These are phyloP conservation scores for Natator depressus DNA, from an alignment of 2,113 vertebrate species.

Conservation along the genomic window DNA sequence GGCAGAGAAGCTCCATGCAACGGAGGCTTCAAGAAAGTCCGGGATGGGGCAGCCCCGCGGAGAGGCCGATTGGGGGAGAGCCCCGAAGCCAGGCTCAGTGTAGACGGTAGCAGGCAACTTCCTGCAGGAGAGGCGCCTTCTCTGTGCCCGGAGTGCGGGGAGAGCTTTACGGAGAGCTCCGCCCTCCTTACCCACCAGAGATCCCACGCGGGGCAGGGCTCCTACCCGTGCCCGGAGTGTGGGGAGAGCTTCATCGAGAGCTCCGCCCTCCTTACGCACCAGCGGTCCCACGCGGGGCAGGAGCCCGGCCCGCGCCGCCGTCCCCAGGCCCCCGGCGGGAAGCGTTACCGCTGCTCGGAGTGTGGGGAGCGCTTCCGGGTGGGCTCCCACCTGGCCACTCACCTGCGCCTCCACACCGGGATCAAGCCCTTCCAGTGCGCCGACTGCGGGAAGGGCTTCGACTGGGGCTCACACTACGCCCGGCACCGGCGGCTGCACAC, in stretches of 20 bases:
- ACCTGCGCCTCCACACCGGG: not conserved
- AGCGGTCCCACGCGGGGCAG: not conserved
- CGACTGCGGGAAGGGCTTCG: conserved; percentile 64
- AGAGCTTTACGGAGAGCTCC: not conserved
- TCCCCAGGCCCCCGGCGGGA: not conserved
- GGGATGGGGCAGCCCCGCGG: not conserved
- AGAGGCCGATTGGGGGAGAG: not conserved
- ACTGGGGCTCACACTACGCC: conserved; percentile 69
- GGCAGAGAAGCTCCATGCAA: not conserved
- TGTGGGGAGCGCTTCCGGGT: not conserved
- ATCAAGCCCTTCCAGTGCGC: conserved; percentile 60
- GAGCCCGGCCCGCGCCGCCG: not conserved
- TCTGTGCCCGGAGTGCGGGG: not conserved
- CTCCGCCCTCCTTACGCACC: not conserved
- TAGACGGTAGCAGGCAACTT: not conserved
- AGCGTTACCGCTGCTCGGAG: not conserved
- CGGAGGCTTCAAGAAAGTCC: not conserved
- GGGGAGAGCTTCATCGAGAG: not conserved
- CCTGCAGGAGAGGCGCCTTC: not conserved
- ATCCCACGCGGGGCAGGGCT: not conserved
- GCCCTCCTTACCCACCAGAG: not conserved
- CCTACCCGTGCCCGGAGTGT: not conserved
- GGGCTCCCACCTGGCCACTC: not conserved
- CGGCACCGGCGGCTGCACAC: conserved; percentile 68
- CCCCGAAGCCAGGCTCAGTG: not conserved